A percentile compares a stretch with the other conserved stretches of the same genome.
Evolutionary conservation across 2,888 invertebrate genomes (phyloP).

Genomic region (Volucella inanis): DNA sequence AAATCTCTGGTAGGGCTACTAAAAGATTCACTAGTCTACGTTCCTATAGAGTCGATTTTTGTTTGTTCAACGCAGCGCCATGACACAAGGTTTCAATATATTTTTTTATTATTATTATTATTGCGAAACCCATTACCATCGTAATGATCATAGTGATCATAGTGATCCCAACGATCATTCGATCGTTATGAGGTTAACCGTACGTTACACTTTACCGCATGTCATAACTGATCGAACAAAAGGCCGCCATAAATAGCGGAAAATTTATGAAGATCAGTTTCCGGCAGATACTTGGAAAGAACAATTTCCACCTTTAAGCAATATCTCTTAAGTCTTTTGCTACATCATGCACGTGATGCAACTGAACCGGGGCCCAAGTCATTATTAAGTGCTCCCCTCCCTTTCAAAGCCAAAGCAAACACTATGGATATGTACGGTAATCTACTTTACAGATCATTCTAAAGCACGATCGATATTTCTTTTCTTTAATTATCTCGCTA

Average conservation of each 20-base stretch:
- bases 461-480: slow-evolving; percentile 57
- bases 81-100: slow-evolving; percentile 9
- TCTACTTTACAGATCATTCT: slow-evolving; percentile 47
- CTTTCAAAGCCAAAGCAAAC: slow-evolving; percentile 47
- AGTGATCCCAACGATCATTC: background rate
- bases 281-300: slow-evolving; percentile 62
- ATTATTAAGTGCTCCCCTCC: slow-evolving; percentile 19
- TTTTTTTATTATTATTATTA: slow-evolving; percentile 5
- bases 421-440: slow-evolving; percentile 10
- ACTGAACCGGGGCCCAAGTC: slow-evolving; percentile 11
- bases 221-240: slow-evolving; percentile 14
- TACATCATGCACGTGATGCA: slow-evolving; percentile 14
- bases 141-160: background rate
- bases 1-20: slow-evolving; percentile 48
- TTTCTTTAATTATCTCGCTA: slow-evolving; percentile 47
- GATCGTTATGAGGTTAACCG: slow-evolving; percentile 11
- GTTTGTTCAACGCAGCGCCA: slow-evolving; percentile 18
- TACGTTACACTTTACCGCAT: slow-evolving; percentile 32
- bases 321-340: background rate
- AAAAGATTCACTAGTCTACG: slow-evolving; percentile 9
- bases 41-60: background rate
- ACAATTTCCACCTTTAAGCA: slow-evolving; percentile 42
- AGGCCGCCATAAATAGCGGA: slow-evolving; percentile 17
- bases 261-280: slow-evolving; percentile 61
- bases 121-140: slow-evolving; percentile 23